These are phyloP conservation scores for Blastomussa wellsi DNA, from an alignment of 92 coral and sea anemone genomes.

Conservation along the genomic window DNA sequence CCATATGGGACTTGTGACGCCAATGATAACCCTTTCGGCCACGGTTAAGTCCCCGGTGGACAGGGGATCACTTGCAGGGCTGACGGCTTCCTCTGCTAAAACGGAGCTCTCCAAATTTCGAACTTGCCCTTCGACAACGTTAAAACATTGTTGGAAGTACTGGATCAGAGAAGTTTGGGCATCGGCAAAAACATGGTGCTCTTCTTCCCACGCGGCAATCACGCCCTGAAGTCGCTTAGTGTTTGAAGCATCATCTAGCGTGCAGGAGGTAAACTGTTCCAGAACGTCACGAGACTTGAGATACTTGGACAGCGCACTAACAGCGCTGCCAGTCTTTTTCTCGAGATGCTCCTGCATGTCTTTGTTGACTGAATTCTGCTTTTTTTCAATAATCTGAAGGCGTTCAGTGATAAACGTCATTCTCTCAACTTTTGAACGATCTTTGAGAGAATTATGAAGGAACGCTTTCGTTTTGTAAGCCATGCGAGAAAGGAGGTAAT, in stretches of 20 bases:
- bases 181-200: conserved; percentile 28
- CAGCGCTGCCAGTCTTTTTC: neutral
- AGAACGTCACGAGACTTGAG: conserved; percentile 11
- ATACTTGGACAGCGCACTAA: neutral
- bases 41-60: neutral
- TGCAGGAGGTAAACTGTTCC: conserved; percentile 32
- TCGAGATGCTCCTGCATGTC: conserved; percentile 1
- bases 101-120: conserved; percentile 13
- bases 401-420: conserved; percentile 3
- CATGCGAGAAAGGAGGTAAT: conserved; percentile 34
- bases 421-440: conserved; percentile 14
- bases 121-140: conserved; percentile 25
- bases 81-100: neutral
- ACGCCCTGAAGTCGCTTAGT: neutral
- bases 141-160: conserved; percentile 28
- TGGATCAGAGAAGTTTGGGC: conserved; percentile 26
- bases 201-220: conserved; percentile 51
- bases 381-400: neutral
- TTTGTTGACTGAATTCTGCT: neutral
- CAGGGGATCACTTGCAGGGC: neutral
- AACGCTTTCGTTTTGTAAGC: conserved; percentile 28
- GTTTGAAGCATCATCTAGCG: conserved; percentile 21
- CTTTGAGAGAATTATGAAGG: conserved; percentile 20
- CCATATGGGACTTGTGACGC: neutral
- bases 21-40: conserved; percentile 15